Conservation (phyloP, 2,888 invertebrate genomes). For the Drosophila antonietae region DNA sequence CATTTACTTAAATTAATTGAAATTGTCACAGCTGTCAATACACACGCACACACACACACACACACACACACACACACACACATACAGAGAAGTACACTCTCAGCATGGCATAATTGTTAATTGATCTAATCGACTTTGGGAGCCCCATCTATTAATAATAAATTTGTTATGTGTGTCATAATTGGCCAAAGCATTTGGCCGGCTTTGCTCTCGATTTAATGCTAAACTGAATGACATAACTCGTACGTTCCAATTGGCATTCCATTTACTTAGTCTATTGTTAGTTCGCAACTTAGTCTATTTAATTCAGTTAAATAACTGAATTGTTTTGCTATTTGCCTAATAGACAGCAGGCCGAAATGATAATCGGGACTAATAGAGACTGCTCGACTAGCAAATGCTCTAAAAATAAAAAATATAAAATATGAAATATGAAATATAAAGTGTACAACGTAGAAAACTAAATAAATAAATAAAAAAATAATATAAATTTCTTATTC, state of each 20-base stretch:
- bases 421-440: not conserved
- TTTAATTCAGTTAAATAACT: conserved; percentile 2
- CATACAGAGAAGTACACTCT: not conserved
- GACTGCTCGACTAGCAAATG: not conserved
- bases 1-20: conserved; percentile 67
- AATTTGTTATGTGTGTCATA: conserved; percentile 49
- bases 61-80: conserved; percentile 3
- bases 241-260: not conserved
- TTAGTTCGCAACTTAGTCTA: not conserved
- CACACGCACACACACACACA: no score
- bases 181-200: conserved; percentile 40
- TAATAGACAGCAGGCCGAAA: not conserved
- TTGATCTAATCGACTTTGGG: conserved; percentile 70
- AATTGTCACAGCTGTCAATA: conserved; percentile 53
- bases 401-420: not conserved
- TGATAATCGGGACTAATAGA: not conserved
- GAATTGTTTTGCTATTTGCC: conserved; percentile 2
- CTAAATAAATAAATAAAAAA: no score
- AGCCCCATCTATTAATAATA: conserved; percentile 52
- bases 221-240: not conserved
- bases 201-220: not conserved
- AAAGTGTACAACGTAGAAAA: not conserved
- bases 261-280: conserved; percentile 7
- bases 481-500: not conserved
- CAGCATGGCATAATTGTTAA: conserved; percentile 38